Conservation (phyloP, 2,797 vertebrate species). For the Phyllotis vaccarum region DNA sequence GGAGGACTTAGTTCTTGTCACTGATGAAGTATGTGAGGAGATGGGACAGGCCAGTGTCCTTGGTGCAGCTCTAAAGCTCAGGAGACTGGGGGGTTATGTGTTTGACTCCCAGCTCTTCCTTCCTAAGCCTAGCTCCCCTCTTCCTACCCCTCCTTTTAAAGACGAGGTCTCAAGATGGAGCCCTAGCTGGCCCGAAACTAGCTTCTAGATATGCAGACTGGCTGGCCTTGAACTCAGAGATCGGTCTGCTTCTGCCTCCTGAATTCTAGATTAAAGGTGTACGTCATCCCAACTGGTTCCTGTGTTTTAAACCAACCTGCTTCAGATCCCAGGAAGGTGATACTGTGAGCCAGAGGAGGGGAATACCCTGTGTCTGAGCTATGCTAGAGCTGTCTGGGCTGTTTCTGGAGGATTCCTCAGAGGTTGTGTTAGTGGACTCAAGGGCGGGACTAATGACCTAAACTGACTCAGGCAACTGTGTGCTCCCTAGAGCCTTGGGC, state of each 20-base stretch:
- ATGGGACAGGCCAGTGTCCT: neutral
- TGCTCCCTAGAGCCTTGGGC: neutral
- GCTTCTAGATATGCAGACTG: neutral
- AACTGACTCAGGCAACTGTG: neutral
- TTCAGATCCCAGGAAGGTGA: neutral
- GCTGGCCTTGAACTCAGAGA: neutral
- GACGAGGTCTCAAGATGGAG: neutral
- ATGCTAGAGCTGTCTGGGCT: accelerated
- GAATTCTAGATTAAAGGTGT: neutral
- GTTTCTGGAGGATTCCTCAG: neutral
- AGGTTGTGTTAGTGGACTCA: neutral
- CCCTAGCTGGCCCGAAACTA: neutral
- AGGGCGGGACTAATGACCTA: neutral
- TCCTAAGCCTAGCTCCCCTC: neutral
- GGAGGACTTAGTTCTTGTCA: too few species aligned
- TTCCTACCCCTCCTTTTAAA: neutral
- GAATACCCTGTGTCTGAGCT: accelerated
- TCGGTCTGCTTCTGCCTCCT: neutral
- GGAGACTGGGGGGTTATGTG: accelerated
- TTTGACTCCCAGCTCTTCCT: too few species aligned
- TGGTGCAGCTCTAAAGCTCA: neutral
- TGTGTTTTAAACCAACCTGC: neutral
- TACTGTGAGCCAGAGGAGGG: neutral
- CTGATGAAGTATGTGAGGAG: neutral
- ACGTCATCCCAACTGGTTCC: neutral